phyloP scores from a whole-genome alignment of 1,140 invertebrate species.

The Drosophila melanogaster region Release_6_plus_ISO1_MT NT_037436.4:15343001-15343500 shows the following conservation, averaged over 20 bases:
- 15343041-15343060: no score
- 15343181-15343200: constrained; percentile 61
- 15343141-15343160: constrained; percentile 32
- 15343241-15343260: constrained; percentile 82
- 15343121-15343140: constrained; percentile 56
- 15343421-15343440: constrained; percentile 51
- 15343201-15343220: constrained; percentile 26
- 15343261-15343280: constrained; percentile 78
- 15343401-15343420: constrained; percentile 69
- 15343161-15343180: constrained; percentile 44
- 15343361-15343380: constrained; percentile 45
- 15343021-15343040: no score
- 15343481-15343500: constrained; percentile 58
- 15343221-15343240: constrained; percentile 59
- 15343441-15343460: constrained; percentile 65
- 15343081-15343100: constrained; percentile 9
- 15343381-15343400: constrained; percentile 44
- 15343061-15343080: not conserved
- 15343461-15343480: constrained; percentile 39
- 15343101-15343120: not conserved
- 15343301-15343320: constrained; percentile 39
- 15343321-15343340: constrained; percentile 6
- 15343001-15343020: no score
- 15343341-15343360: constrained; percentile 11
- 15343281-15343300: constrained; percentile 57